phyloP scores from a whole-genome alignment of 2,797 vertebrate genomes.

The Emydoidea blandingii region DNA sequence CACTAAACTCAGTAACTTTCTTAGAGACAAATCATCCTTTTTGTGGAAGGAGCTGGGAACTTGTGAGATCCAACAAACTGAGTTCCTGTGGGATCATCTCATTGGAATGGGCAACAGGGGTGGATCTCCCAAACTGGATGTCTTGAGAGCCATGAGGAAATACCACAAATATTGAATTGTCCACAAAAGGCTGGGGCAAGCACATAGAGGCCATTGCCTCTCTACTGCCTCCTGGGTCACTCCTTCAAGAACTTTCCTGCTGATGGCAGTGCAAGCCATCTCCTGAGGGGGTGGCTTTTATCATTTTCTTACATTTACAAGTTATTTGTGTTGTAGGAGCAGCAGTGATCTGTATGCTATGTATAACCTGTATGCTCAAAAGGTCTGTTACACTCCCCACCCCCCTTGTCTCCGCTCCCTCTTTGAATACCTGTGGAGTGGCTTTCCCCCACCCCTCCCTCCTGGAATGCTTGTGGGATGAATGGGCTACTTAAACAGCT shows the following conservation, averaged over 20 bases:
- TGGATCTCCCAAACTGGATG: background rate
- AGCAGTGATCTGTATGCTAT: too few relatives aligned
- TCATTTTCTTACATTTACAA: background rate
- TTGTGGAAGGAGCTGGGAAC: background rate
- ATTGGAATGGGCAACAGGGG: background rate
- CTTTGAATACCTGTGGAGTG: too few relatives aligned
- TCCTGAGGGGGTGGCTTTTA: background rate
- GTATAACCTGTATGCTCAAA: too few relatives aligned
- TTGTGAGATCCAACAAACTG: background rate
- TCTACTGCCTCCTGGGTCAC: background rate
- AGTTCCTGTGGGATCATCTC: background rate
- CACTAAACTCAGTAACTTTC: background rate
- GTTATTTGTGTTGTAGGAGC: background rate
- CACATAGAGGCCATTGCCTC: too few relatives aligned
- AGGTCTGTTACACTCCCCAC: too few relatives aligned
- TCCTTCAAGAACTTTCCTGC: fast-evolving
- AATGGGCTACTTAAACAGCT: too few relatives aligned
- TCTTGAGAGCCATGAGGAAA: background rate
- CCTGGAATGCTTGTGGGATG: too few relatives aligned
- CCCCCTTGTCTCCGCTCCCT: too few relatives aligned
- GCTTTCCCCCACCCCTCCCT: too few relatives aligned
- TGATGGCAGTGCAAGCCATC: background rate
- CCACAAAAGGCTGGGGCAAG: too few relatives aligned
- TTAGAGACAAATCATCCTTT: background rate
- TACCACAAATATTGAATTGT: background rate